Conservation (phyloP, 2,888 invertebrate genomes). For the Eucriotettix oculatus region DNA sequence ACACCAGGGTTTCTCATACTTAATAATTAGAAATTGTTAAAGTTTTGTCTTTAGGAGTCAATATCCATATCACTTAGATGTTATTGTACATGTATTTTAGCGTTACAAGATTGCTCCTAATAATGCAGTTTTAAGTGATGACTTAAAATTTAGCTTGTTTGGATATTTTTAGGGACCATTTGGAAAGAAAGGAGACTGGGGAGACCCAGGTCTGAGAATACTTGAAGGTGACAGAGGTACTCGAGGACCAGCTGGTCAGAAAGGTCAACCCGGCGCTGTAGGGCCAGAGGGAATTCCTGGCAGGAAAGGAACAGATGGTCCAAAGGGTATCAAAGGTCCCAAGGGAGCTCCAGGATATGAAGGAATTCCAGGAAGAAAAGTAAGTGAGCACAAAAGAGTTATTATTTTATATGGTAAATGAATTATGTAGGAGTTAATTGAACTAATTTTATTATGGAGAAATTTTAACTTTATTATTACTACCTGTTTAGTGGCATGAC, state of each 20-base stretch:
- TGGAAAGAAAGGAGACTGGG: conserved; percentile 18
- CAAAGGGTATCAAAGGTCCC: conserved; percentile 13
- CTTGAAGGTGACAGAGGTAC: conserved; percentile 17
- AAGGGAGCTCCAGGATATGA: conserved; percentile 17
- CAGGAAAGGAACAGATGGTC: conserved; percentile 19
- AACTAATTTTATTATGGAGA: no score
- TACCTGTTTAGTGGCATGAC: no score
- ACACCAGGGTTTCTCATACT: no score
- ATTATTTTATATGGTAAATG: neutral
- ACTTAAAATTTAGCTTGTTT: no score
- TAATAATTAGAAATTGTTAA: no score
- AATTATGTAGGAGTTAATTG: no score
- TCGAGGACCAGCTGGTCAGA: conserved; percentile 15
- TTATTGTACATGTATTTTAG: no score
- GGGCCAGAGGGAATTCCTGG: conserved; percentile 20
- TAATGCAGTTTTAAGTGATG: no score
- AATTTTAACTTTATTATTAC: no score
- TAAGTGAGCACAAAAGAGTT: conserved; percentile 9
- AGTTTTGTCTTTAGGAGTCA: no score
- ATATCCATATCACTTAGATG: no score
- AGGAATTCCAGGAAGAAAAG: conserved; percentile 14
- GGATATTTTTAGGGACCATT: conserved; percentile 12
- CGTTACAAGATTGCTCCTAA: no score
- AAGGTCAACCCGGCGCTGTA: conserved; percentile 20
- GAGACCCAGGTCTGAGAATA: conserved; percentile 17